Evolutionary conservation across 2,888 invertebrate genomes (phyloP), one percentile per base, ranked within the genome.

Genomic region (Cremastinae sp.): DNA sequence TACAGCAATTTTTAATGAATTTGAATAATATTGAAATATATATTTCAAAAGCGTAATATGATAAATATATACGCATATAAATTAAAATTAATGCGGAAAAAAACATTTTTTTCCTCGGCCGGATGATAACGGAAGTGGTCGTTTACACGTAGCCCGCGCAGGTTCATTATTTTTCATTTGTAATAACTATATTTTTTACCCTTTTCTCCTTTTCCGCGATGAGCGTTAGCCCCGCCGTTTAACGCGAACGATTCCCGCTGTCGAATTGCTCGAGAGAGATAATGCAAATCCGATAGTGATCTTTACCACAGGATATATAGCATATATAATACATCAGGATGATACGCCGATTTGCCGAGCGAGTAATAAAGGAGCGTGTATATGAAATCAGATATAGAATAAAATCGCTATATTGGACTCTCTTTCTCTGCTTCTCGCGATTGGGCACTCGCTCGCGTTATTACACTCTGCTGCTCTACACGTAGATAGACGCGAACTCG

Each of bases 221-320:
- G 47, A 66, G 64, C 69, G 71, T 75, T 70, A 53, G 68, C n/a
- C n/a, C n/a, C n/a, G n/a, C 64, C 64, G 69, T 72, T 78, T 76
- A 72, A 69, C 73, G 76, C 73, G 73, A 73, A 69, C 54, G 73
- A 76, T 76, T 76, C 73, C 28, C 69, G 49, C 59, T 59, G 59
- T 51, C 73, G 69, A 76, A 73, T 76, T 73, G 73, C 59, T 34
- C 38, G 59, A 9, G 49, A 69, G 28, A 28, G 73, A 76, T 76
- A 76, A 76, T 76, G 73, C 73, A 76, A 76, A 76, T 82, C 80
- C 80, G 77, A 80, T 82, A 82, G 81, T 78, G 79, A 81, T 74
- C 79, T 78, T 79, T 65, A 45, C 59, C 54, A 58, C 56, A 41
- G 74, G 65, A 64, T 54, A 64, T 65, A 69, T 54, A n/a, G n/a